These are phyloP conservation scores for Falcunculus frontatus DNA, from an alignment of 2,113 vertebrate species.

Conservation along the genomic window DNA sequence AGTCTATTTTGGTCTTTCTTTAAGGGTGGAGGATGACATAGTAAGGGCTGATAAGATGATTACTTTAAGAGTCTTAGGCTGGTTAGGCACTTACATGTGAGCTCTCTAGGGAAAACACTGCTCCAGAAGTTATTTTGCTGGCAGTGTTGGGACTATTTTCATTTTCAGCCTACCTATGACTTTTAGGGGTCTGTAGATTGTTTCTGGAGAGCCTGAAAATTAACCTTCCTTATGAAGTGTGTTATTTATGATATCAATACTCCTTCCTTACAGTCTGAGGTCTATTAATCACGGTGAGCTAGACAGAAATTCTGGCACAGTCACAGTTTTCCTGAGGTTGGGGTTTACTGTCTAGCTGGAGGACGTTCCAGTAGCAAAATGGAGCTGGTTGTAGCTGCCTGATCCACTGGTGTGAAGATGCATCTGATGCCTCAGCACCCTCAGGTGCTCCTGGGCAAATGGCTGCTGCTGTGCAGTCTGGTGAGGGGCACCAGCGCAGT, in stretches of 20 bases:
- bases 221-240: background rate
- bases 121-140: background rate
- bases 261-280: background rate
- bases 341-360: background rate
- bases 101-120: background rate
- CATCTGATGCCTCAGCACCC: fast-evolving
- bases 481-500: fast-evolving
- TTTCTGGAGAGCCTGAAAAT: background rate
- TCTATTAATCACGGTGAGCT: background rate
- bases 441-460: background rate
- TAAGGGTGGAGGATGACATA: background rate
- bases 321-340: background rate
- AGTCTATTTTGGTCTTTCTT: background rate
- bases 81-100: background rate
- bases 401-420: background rate
- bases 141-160: background rate
- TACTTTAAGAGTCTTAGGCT: background rate
- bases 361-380: fast-evolving
- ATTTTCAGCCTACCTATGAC: background rate
- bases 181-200: background rate
- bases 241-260: background rate
- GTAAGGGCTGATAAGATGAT: background rate
- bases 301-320: background rate
- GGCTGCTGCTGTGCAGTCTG: background rate
- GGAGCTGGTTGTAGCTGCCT: too few species aligned